Evolutionary conservation across 1,140 invertebrate genomes (phyloP), one percentile per base, ranked within the genome.

Genomic region (Hypsibius dujardini): DNA sequence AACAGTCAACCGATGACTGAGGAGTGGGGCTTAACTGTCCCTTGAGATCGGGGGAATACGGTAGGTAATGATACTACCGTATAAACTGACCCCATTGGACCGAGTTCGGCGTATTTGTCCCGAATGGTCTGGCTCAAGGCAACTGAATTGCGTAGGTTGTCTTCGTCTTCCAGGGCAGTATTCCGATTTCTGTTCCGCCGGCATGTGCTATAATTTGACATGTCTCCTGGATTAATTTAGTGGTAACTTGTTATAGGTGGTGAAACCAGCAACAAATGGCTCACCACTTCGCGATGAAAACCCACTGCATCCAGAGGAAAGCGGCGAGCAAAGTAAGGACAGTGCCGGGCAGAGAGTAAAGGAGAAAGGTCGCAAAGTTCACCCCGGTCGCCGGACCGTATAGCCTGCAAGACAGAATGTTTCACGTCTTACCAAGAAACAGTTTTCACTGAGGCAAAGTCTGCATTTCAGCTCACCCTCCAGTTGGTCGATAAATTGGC

Each of bases 31-130:
- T 28, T 28, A 28, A 28, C 28, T 28, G 28, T 28, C 28, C 28
- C 28, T 28, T 28, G 28, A 28, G 28, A 28, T 28, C 28, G 28
- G 28, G 28, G 28, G 28, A 28, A 28, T 28, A 28, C 28, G 28
- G 28, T 28, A 28, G 28, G 28, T 28, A 28, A 28, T 28, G 28
- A 28, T 28, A 28, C 28, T 28, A 28, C 28, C 28, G 28, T 28
- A 28, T 28, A 28, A 28, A 67, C 72, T 82, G 87, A 90, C 56
- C 84, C 86, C 76, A 90, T 85, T 0, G 86, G 85, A 47, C 90
- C 90, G 67, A 93, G 82, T 73, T 85, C 85, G 72, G 83, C 80
- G 79, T 91, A 90, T 77, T 88, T 87, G 59, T 85, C 81, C 12
- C 79, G 74, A 3, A 92, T 82, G 1, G 85, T 78, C 45, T 75